Evolutionary conservation across 2,113 vertebrate species (phyloP).

Genomic region (Larimichthys crocea): DNA sequence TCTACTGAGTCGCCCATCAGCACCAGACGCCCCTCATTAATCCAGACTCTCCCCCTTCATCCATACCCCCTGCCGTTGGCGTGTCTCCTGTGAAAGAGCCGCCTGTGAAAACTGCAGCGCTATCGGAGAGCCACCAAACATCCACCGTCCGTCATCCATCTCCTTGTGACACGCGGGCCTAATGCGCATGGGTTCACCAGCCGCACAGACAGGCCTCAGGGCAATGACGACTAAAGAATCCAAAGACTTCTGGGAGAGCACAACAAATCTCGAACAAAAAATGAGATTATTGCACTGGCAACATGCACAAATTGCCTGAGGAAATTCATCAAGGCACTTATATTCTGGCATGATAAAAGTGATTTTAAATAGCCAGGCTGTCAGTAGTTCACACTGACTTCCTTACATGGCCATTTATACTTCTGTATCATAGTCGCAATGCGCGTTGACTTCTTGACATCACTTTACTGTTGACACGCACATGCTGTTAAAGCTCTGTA

Average conservation of each 20-base stretch:
- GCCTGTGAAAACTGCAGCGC: constrained; percentile 47
- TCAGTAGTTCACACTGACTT: not conserved
- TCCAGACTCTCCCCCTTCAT: constrained; percentile 56
- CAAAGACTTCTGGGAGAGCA: constrained; percentile 32
- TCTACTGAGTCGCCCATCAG: constrained; percentile 75
- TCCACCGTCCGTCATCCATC: constrained; percentile 74
- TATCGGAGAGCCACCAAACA: constrained; percentile 52
- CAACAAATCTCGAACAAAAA: constrained; percentile 18
- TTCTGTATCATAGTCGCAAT: constrained; percentile 10
- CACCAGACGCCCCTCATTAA: constrained; percentile 77
- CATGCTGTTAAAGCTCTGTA: constrained; percentile 38
- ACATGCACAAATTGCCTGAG: constrained; percentile 26
- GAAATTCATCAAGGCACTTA: constrained; percentile 41
- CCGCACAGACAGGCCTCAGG: constrained; percentile 45
- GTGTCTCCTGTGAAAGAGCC: constrained; percentile 51
- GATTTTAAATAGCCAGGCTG: constrained; percentile 21
- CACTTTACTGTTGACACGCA: constrained; percentile 39
- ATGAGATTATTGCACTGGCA: constrained; percentile 28
- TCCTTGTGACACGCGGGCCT: constrained; percentile 62
- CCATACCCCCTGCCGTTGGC: constrained; percentile 61
- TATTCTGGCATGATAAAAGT: constrained; percentile 23
- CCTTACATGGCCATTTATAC: constrained; percentile 25
- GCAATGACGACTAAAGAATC: constrained; percentile 27
- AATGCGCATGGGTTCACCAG: constrained; percentile 49
- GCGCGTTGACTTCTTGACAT: constrained; percentile 37